Evolutionary conservation across 2,113 vertebrate genomes (phyloP).

Genomic region (Salminus brasiliensis): DNA sequence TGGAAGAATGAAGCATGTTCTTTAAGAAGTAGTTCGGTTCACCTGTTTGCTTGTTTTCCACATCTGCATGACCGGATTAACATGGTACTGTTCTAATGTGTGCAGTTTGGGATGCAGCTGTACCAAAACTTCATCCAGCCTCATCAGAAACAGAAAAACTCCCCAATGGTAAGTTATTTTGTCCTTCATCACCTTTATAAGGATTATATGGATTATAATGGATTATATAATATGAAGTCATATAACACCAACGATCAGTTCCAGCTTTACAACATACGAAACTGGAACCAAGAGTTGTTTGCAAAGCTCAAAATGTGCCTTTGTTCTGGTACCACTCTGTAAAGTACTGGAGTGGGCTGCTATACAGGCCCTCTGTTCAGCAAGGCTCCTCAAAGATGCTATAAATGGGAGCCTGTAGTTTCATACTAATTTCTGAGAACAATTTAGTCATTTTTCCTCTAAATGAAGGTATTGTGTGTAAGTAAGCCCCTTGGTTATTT

Average conservation of each 20-base stretch:
- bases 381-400: background rate
- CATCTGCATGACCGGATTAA: too few species aligned
- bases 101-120: conserved; percentile 92
- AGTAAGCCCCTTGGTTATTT: conserved; percentile 66
- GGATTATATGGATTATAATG: too few species aligned
- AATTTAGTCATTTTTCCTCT: conserved; percentile 49
- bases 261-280: background rate
- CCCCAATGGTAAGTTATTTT: conserved; percentile 86
- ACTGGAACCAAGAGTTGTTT: background rate
- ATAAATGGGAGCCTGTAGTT: conserved; percentile 21
- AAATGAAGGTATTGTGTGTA: conserved; percentile 54
- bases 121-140: conserved; percentile 95
- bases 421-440: conserved; percentile 58
- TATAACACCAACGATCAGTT: background rate
- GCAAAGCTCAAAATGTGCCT: background rate
- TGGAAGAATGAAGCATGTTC: too few species aligned
- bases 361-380: conserved; percentile 4
- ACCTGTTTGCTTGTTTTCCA: too few species aligned
- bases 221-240: background rate
- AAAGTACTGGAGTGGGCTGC: background rate
- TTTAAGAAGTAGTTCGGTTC: too few species aligned
- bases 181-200: background rate
- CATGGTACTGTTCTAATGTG: conserved; percentile 55
- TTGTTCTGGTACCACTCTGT: background rate
- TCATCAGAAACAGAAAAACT: conserved; percentile 87